A percentile compares a stretch with the other conserved stretches of the same genome.
phyloP scores from a whole-genome alignment of 2,888 invertebrate genomes.

The Drosophila kuntzei region DNA sequence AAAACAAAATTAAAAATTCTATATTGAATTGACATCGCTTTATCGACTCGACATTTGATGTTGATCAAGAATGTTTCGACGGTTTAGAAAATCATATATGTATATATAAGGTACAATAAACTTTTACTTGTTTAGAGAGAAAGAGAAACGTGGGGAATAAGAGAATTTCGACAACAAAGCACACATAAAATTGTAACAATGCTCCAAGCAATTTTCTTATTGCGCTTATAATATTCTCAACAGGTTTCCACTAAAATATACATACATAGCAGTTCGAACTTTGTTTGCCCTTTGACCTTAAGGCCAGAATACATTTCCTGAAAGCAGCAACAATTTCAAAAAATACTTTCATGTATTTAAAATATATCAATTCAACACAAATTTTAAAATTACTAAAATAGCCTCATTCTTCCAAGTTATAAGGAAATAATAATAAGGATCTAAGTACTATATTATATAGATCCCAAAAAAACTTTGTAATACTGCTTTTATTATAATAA shows the following conservation, averaged over 20 bases:
- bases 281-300: slow-evolving; percentile 6
- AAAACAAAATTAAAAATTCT: too few relatives aligned
- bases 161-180: slow-evolving; percentile 3
- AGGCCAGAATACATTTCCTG: neutral
- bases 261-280: slow-evolving; percentile 1
- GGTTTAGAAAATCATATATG: too few relatives aligned
- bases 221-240: slow-evolving; percentile 25
- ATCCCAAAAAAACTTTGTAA: too few relatives aligned
- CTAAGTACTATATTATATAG: too few relatives aligned
- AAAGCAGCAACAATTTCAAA: neutral
- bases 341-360: neutral
- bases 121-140: neutral
- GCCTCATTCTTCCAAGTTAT: too few relatives aligned
- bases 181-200: slow-evolving; percentile 6
- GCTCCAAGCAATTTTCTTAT: slow-evolving; percentile 21
- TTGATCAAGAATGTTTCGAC: too few relatives aligned
- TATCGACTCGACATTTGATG: too few relatives aligned
- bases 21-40: too few relatives aligned
- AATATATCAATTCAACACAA: too few relatives aligned
- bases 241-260: slow-evolving; percentile 21
- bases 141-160: neutral
- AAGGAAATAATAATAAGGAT: too few relatives aligned
- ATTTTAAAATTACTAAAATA: too few relatives aligned
- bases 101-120: neutral
- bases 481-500: neutral